These are phyloP conservation scores for Perca flavescens DNA, from an alignment of 2,113 vertebrate genomes.

Conservation along the genomic window DNA sequence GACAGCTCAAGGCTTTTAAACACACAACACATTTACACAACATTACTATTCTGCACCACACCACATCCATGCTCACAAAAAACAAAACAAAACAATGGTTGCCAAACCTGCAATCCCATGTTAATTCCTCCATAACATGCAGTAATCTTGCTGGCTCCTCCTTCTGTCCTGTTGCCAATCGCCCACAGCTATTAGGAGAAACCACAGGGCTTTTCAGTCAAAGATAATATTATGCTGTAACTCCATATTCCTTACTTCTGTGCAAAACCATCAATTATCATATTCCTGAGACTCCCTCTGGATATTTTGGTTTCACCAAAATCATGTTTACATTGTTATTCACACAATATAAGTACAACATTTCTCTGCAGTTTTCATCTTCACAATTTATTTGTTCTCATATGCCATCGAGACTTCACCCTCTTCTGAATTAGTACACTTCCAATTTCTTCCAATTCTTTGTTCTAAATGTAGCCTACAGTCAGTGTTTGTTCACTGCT, in stretches of 20 bases:
- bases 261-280: constrained; percentile 57
- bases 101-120: constrained; percentile 27
- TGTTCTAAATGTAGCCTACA: background rate
- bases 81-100: constrained; percentile 1
- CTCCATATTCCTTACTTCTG: constrained; percentile 51
- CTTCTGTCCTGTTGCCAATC: constrained; percentile 2
- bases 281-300: constrained; percentile 33
- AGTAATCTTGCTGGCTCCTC: constrained; percentile 4
- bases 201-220: constrained; percentile 12
- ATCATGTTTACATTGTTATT: constrained; percentile 37
- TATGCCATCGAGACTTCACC: background rate
- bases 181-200: constrained; percentile 18
- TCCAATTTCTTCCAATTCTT: background rate
- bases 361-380: constrained; percentile 32
- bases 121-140: constrained; percentile 31
- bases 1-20: constrained; percentile 16
- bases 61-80: constrained; percentile 22
- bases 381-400: background rate
- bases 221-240: constrained; percentile 65
- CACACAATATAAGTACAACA: constrained; percentile 12
- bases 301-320: constrained; percentile 49
- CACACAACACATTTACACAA: constrained; percentile 4
- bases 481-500: background rate
- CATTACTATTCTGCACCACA: constrained; percentile 23
- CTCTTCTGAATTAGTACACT: background rate